Evolutionary conservation across 2,113 vertebrate species (phyloP), one percentile per base, ranked within the genome.

Genomic region (Oryzias celebensis): DNA sequence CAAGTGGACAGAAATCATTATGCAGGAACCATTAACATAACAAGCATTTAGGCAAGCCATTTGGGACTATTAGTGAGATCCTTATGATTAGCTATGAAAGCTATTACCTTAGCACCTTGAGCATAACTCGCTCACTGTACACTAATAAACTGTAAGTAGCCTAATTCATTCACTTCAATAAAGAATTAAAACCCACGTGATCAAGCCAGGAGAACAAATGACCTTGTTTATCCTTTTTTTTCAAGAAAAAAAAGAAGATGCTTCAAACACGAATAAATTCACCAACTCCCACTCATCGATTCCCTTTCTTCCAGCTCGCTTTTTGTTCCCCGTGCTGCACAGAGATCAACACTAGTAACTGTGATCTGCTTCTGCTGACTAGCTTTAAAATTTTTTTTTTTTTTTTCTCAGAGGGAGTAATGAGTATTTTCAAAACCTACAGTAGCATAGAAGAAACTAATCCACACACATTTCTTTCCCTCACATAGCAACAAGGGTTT

Each of bases 11-110:
- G 64, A 73, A 74, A 67, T 18, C 16, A 20, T 68, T 75, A 61
- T 58, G 73, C 70, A 73, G 72, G 71, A 77, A 44, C 58, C 67
- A 85, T 85, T 81, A 81, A 45, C 62, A 77, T 84, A 88, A 87
- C 68, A 79, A 80, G 68, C 73, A 73, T 77, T 75, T 75, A 68
- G 71, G 42, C 64, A 45, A 65, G 72, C 78, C 81, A 76, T 72
- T 62, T 67, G 77, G 73, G 81, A 78, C 80, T 72, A 84, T 86
- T 81, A 80, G 68, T n/a, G 42, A 62, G 73, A 65, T 58, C 70
- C 77, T 86, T 75, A 85, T 65, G 79, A 78, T 86, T 71, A 85
- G 56, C 60, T 68, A 81, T 75, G 78, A 69, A 79, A 73, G 68
- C 73, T 77, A 88, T 86, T 90, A 85, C 52, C 58, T 49, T 51